Percentiles rank a stretch among this genome's conserved stretches.
Evolutionary conservation across 2,113 vertebrate genomes (phyloP).

Genomic region (Proterorhinus semilunaris): DNA sequence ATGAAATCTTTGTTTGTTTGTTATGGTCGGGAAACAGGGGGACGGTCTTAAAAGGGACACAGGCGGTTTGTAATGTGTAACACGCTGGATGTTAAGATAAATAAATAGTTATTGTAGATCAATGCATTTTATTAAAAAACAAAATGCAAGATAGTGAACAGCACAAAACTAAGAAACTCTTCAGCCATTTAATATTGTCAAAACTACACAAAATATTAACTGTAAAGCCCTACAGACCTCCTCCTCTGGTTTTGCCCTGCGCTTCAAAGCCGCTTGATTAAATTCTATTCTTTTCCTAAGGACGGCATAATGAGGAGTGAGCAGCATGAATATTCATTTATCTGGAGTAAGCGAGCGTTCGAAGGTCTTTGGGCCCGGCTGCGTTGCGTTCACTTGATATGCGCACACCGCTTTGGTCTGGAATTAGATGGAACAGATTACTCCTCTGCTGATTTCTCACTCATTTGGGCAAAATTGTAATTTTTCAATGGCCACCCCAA

Average conservation of each 20-base stretch:
- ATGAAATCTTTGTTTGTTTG: too few relatives aligned
- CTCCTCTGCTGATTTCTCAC: constrained; percentile 42
- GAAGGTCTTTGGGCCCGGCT: constrained; percentile 17
- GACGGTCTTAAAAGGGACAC: too few relatives aligned
- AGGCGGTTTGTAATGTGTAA: too few relatives aligned
- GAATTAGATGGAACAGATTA: constrained; percentile 55
- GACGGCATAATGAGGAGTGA: constrained; percentile 6
- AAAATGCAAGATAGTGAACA: not conserved
- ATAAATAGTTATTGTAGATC: too few relatives aligned
- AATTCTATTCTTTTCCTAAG: constrained; percentile 10
- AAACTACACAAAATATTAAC: not conserved
- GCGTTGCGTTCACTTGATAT: constrained; percentile 30
- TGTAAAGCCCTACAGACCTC: not conserved
- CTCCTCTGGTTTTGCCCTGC: not conserved
- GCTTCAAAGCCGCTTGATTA: constrained; percentile 29
- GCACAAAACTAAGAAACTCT: not conserved
- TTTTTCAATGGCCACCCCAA: constrained; percentile 18
- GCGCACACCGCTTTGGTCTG: constrained; percentile 38
- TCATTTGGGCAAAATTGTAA: constrained; percentile 42
- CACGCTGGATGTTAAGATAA: too few relatives aligned
- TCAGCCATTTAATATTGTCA: not conserved
- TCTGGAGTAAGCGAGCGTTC: constrained; percentile 22
- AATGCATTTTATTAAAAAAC: too few relatives aligned
- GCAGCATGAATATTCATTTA: constrained; percentile 26
- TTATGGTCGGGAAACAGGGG: too few relatives aligned